Percentiles rank a stretch among this genome's conserved stretches.
phyloP scores from a whole-genome alignment of 2,888 invertebrate species.

The Podabrus alpinus region DNA sequence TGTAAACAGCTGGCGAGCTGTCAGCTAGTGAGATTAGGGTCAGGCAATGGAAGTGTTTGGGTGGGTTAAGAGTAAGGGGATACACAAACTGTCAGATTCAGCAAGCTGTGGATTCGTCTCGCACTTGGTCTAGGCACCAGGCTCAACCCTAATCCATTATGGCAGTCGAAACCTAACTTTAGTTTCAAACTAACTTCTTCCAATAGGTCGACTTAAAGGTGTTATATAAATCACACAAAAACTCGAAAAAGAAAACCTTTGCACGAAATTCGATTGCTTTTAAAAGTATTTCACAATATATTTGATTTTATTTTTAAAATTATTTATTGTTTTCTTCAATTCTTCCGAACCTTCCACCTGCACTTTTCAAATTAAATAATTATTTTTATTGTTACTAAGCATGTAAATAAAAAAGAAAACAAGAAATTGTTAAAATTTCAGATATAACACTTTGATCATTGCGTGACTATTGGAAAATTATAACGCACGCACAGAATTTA shows the following conservation, averaged over 20 bases:
- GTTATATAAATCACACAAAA: slow-evolving; percentile 3
- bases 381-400: background rate
- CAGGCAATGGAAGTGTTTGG: slow-evolving; percentile 48
- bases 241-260: background rate
- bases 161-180: slow-evolving; percentile 44
- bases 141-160: slow-evolving; percentile 56
- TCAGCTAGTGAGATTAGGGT: slow-evolving; percentile 55
- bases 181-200: slow-evolving; percentile 4
- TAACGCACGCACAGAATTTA: background rate
- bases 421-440: background rate
- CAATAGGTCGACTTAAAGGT: slow-evolving; percentile 2
- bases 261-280: slow-evolving; percentile 24
- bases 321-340: background rate
- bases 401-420: background rate
- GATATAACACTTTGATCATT: background rate
- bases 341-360: background rate
- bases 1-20: slow-evolving; percentile 54
- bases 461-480: background rate
- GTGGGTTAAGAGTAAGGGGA: slow-evolving; percentile 40
- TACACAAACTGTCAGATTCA: slow-evolving; percentile 47
- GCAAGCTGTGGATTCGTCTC: slow-evolving; percentile 50
- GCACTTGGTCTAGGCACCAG: slow-evolving; percentile 46
- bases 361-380: background rate
- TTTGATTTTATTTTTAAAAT: background rate
- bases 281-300: slow-evolving; percentile 17